A percentile compares a stretch with the other conserved stretches of the same genome.
These are phyloP conservation scores for Ochotona princeps DNA, from an alignment of 2,113 vertebrate genomes.

Conservation along the genomic window DNA sequence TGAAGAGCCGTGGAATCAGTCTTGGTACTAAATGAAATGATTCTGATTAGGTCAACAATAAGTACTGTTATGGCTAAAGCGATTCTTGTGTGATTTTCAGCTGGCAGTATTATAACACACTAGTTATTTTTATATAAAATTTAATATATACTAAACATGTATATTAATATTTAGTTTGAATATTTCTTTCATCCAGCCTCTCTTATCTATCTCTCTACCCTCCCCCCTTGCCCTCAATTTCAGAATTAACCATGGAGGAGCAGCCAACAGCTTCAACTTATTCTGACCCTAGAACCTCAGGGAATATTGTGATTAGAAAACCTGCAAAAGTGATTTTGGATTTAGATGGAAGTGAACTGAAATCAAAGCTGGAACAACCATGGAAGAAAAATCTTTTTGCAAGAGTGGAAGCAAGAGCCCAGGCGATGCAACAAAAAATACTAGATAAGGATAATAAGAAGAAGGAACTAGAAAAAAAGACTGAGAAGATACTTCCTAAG, in stretches of 20 bases:
- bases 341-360: background rate
- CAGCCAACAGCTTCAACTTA: background rate
- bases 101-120: background rate
- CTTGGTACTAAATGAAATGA: slow-evolving; percentile 19
- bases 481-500: slow-evolving; percentile 64
- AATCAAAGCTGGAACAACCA: background rate
- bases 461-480: slow-evolving; percentile 78
- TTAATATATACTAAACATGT: slow-evolving; percentile 13
- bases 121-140: background rate
- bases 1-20: slow-evolving; percentile 21
- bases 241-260: slow-evolving; percentile 51
- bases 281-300: background rate
- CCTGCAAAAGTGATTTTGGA: slow-evolving; percentile 14
- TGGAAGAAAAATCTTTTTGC: slow-evolving; percentile 84
- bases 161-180: slow-evolving; percentile 54
- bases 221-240: too few species aligned
- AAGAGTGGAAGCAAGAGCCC: slow-evolving; percentile 82
- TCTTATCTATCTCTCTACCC: background rate
- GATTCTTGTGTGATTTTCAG: slow-evolving; percentile 31
- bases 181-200: slow-evolving; percentile 46
- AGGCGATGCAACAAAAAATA: slow-evolving; percentile 81
- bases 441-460: slow-evolving; percentile 62
- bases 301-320: slow-evolving; percentile 40
- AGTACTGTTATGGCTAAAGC: slow-evolving; percentile 37
- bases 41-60: slow-evolving; percentile 46